These are phyloP conservation scores for Andrena trimmerana DNA, from an alignment of 2,888 invertebrate genomes.

Conservation along the genomic window DNA sequence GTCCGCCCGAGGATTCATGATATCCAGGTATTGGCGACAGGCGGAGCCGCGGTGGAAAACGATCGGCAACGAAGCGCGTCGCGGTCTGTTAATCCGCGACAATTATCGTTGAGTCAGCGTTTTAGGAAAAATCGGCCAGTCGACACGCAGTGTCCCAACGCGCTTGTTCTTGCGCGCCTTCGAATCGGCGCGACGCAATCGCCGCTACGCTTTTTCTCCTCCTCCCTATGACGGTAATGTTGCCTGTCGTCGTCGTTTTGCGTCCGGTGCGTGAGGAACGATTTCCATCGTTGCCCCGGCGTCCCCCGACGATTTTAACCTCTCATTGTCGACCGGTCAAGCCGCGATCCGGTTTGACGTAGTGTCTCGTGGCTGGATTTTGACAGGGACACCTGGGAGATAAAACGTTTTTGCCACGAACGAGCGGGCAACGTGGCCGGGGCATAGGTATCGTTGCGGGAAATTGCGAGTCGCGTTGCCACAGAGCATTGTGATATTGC, in stretches of 20 bases:
- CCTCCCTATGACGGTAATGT: conserved; percentile 9
- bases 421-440: conserved; percentile 2
- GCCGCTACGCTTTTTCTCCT: not conserved
- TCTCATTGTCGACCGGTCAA: conserved; percentile 31
- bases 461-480: conserved; percentile 60
- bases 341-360: conserved; percentile 33
- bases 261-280: not conserved
- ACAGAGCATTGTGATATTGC: conserved; percentile 62
- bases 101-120: conserved; percentile 69
- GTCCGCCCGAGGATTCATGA: conserved; percentile 42
- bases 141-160: conserved; percentile 39
- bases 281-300: conserved; percentile 24
- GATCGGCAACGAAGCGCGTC: conserved; percentile 62
- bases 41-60: conserved; percentile 32
- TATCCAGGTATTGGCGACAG: not conserved
- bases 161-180: conserved; percentile 22
- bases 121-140: conserved; percentile 59
- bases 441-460: conserved; percentile 52
- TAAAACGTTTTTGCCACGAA: conserved; percentile 45
- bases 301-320: conserved; percentile 29
- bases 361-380: conserved; percentile 56
- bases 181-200: conserved; percentile 33
- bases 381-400: conserved; percentile 64
- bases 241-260: conserved; percentile 15
- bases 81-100: conserved; percentile 69